These are phyloP conservation scores for Epizoanthus ramosus DNA, from an alignment of 92 coral and sea anemone species.

Conservation along the genomic window DNA sequence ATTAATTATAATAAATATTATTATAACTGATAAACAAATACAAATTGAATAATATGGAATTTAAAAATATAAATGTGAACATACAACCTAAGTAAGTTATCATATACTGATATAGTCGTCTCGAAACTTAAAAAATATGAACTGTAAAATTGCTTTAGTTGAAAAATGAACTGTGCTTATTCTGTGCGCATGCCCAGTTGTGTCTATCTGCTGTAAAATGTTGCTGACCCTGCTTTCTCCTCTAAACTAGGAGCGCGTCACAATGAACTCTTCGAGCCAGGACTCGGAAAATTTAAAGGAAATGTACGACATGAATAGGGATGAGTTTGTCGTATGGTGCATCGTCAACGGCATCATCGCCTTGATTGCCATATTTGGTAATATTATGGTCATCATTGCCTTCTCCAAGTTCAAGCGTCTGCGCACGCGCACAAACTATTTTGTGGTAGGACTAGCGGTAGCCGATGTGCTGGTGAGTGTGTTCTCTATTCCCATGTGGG, in stretches of 20 bases:
- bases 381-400: slow-evolving; percentile 47
- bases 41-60: too few relatives aligned
- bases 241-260: not conserved
- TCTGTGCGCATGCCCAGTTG: too few relatives aligned
- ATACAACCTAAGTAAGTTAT: too few relatives aligned
- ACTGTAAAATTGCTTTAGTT: too few relatives aligned
- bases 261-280: slow-evolving; percentile 14
- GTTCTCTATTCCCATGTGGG: slow-evolving; percentile 63
- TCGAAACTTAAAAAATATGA: too few relatives aligned
- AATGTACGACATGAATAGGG: slow-evolving; percentile 33
- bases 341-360: slow-evolving; percentile 47
- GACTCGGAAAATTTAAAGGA: slow-evolving; percentile 28
- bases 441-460: slow-evolving; percentile 50
- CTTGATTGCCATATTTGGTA: slow-evolving; percentile 45
- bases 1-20: too few relatives aligned
- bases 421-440: slow-evolving; percentile 58
- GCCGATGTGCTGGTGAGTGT: slow-evolving; percentile 54
- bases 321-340: slow-evolving; percentile 48
- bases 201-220: too few relatives aligned
- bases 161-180: too few relatives aligned
- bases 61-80: too few relatives aligned
- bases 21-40: too few relatives aligned
- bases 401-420: slow-evolving; percentile 46
- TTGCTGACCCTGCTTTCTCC: too few relatives aligned
- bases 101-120: too few relatives aligned